These are phyloP conservation scores for Paradisaea rubra DNA, from an alignment of 2,113 vertebrate genomes.

Conservation along the genomic window DNA sequence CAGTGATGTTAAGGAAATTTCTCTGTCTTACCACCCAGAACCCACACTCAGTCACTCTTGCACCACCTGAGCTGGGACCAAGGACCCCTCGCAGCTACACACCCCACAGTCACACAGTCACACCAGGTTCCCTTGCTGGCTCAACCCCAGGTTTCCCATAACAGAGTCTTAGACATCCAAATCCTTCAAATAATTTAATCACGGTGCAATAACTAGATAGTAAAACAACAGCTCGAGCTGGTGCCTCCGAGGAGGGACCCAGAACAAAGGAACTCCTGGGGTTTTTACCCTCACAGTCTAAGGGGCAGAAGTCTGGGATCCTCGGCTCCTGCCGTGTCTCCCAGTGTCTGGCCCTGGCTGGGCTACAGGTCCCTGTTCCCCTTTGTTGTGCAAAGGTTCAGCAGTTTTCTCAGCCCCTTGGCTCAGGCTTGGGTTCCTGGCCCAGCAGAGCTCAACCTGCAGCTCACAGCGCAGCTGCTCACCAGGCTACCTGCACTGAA, in stretches of 20 bases:
- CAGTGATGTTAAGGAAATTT: neutral
- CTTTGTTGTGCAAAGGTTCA: too few relatives aligned
- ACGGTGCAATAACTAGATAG: neutral
- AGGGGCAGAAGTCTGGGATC: neutral
- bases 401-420: neutral
- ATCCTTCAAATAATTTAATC: neutral
- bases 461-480: neutral
- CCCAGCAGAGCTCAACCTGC: rapidly evolving
- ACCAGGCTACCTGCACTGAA: neutral
- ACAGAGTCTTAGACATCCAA: neutral
- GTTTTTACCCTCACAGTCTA: neutral
- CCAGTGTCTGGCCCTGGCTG: neutral
- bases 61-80: neutral
- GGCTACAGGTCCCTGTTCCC: too few relatives aligned
- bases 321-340: rapidly evolving
- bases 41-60: rapidly evolving
- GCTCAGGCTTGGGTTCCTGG: neutral
- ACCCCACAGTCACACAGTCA: neutral
- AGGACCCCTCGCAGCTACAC: neutral
- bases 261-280: neutral
- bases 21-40: neutral
- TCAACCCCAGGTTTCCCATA: neutral
- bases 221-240: neutral
- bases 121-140: too few relatives aligned
- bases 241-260: neutral